Evolutionary conservation across 2,113 vertebrate genomes (phyloP).

Genomic region (Vidua chalybeata): DNA sequence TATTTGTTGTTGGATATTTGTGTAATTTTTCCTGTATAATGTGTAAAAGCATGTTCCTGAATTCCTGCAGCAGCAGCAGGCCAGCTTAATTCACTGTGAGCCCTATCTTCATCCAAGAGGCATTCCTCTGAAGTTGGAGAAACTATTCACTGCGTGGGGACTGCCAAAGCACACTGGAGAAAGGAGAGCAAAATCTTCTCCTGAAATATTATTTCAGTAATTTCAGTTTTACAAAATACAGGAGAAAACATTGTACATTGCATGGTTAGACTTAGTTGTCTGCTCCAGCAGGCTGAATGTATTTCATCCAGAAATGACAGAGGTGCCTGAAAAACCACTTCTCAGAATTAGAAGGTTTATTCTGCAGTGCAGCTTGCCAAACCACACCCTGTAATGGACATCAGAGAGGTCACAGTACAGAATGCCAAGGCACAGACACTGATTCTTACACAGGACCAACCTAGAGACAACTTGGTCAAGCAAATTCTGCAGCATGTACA

Average conservation of each 20-base stretch:
- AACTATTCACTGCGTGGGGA: neutral
- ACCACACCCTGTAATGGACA: neutral
- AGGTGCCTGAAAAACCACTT: neutral
- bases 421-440: neutral
- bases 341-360: constrained; percentile 16
- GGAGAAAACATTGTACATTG: constrained; percentile 1
- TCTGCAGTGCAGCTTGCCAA: neutral
- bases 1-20: neutral
- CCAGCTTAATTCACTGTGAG: constrained; percentile 21
- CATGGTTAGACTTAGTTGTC: neutral
- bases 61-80: constrained; percentile 31
- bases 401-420: neutral
- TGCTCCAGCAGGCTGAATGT: neutral
- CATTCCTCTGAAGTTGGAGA: constrained; percentile 41
- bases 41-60: neutral
- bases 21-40: constrained; percentile 28
- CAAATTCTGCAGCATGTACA: neutral
- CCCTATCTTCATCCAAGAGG: constrained; percentile 34
- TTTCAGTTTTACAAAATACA: constrained; percentile 20
- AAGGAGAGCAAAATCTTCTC: constrained; percentile 33
- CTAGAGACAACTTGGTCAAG: neutral
- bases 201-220: neutral
- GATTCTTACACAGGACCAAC: neutral
- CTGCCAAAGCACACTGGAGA: constrained; percentile 48
- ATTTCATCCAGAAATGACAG: constrained; percentile 17